These are phyloP conservation scores for Dipodomys ordii DNA, from an alignment of 2,113 vertebrate species.

Conservation along the genomic window DNA sequence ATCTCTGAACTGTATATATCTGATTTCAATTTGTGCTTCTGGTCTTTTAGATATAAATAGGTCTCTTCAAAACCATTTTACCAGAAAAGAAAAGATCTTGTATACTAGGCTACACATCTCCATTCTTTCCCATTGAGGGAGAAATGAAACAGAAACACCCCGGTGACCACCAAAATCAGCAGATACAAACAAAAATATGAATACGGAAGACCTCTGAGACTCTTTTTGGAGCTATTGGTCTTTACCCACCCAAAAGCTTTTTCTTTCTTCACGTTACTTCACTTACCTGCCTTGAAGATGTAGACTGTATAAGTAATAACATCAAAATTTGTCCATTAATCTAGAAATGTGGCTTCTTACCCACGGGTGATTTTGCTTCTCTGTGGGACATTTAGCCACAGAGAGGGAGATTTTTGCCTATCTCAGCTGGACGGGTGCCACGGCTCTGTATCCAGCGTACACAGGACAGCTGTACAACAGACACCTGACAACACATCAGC, in stretches of 20 bases:
- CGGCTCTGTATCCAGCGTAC: no score
- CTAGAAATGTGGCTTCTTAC: not conserved
- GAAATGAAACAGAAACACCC: not conserved
- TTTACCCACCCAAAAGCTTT: not conserved
- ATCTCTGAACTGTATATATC: not conserved
- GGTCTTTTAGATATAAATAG: not conserved
- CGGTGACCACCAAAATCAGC: not conserved
- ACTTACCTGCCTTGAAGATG: not conserved
- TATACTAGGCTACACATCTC: conserved; percentile 1
- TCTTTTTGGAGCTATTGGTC: not conserved
- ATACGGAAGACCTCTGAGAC: not conserved
- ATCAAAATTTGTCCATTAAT: not conserved
- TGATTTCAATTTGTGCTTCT: conserved; percentile 30
- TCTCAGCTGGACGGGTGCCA: not conserved
- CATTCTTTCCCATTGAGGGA: conserved; percentile 6
- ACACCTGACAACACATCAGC: not conserved
- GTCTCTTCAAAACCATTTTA: conserved; percentile 11
- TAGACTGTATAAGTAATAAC: not conserved
- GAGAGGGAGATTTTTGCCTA: not conserved
- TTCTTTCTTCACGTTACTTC: not conserved
- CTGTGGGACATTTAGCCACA: not conserved
- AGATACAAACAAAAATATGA: not conserved
- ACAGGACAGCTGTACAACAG: not conserved
- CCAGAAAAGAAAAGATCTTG: not conserved
- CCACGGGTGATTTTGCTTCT: not conserved